phyloP scores from a whole-genome alignment of 2,113 vertebrate species.

The Verasper variegatus region DNA sequence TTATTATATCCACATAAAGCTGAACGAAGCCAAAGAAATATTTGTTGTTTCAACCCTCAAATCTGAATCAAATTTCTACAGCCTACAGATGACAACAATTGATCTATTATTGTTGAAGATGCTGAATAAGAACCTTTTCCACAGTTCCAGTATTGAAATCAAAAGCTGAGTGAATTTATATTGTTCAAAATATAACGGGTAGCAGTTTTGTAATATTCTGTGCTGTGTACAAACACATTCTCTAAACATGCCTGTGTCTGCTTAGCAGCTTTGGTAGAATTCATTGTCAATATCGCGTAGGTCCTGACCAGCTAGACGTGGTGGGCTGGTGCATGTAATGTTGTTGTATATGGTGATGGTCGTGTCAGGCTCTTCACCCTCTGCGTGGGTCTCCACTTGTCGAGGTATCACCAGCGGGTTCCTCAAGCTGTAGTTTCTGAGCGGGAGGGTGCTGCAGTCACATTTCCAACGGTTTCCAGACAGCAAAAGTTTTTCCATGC shows the following conservation, averaged over 20 bases:
- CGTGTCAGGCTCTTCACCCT: slow-evolving; percentile 86
- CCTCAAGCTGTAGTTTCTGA: slow-evolving; percentile 85
- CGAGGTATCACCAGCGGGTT: slow-evolving; percentile 85
- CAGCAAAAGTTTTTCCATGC: slow-evolving; percentile 91
- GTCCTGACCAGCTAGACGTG: slow-evolving; percentile 83
- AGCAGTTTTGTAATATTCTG: neutral
- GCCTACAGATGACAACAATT: neutral
- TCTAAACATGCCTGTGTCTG: slow-evolving; percentile 2
- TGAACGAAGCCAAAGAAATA: neutral
- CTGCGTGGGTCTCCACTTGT: slow-evolving; percentile 84
- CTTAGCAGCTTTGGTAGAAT: slow-evolving; percentile 85
- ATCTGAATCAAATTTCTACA: slow-evolving; percentile 6
- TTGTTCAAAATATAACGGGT: slow-evolving; percentile 1
- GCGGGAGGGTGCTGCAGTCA: slow-evolving; percentile 84
- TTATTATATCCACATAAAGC: neutral
- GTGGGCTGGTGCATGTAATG: slow-evolving; percentile 89
- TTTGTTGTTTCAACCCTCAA: no score
- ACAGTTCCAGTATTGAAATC: slow-evolving; percentile 16
- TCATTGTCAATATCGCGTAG: slow-evolving; percentile 85
- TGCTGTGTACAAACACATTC: neutral
- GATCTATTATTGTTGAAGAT: neutral
- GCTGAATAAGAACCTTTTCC: neutral
- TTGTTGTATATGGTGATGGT: slow-evolving; percentile 90
- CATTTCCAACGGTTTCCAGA: slow-evolving; percentile 93
- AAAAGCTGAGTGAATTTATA: slow-evolving; percentile 8